Evolutionary conservation across 2,113 vertebrate genomes (phyloP), one percentile per base, ranked within the genome.

Genomic region (Bufo gargarizans): DNA sequence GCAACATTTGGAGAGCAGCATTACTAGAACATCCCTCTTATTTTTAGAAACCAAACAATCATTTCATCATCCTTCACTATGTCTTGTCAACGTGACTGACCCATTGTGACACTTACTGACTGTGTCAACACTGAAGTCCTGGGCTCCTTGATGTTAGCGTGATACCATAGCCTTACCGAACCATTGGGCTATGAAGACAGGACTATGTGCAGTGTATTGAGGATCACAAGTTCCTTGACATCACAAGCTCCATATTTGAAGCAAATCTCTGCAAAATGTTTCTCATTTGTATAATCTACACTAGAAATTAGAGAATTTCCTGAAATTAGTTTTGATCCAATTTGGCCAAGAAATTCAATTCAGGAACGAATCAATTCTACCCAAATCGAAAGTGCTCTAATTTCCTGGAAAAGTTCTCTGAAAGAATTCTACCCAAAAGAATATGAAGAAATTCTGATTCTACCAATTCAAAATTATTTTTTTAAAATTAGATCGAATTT

Each of bases 11-110:
- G 61, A 49, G n/a, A 83, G 45, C 47, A 8, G 63, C 17, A 14
- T 20, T 83, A 69, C 61, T 47, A 58, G 79, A 83, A 67, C 81
- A 83, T 83, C 81, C 61, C 45, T 67, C 81, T 83, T 83, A 83
- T 83, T 83, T 83, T 83, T 83, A 83, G 81, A 83, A 83, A 69
- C 81, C 81, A 83, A 83, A 83, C 81, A 83, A 83, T 67, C 61
- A 83, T 83, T 83, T 83, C 81, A 83, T 83, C 81, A 83, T 83
- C 61, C 81, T 83, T 69, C 19, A 67, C 47, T 67, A 50, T 67
- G 59, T 55, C 22, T 83, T n/a, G 43, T 69, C 81, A 53, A 69
- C n/a, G 59, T n/a, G 81, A n/a, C 61, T 67, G 81, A 83, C 61
- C 81, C 47, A 69, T 50, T 69, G 61, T 83, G 81, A 69, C 81